These are phyloP conservation scores for Cyrtodaria siliqua DNA, from an alignment of 2,888 invertebrate genomes.

Conservation along the genomic window DNA sequence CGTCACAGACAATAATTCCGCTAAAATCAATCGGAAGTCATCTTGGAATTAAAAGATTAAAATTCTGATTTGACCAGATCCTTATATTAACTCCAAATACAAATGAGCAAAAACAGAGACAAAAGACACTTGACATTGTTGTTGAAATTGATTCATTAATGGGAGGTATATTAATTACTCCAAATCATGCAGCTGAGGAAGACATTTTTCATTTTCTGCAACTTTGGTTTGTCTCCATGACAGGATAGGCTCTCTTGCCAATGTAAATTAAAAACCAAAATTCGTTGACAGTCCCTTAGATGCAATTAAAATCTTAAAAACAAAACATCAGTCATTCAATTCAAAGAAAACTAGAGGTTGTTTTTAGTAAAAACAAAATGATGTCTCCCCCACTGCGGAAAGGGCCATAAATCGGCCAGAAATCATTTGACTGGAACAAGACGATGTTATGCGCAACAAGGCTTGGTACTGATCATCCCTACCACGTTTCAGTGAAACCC, in stretches of 20 bases:
- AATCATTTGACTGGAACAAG: too few species aligned
- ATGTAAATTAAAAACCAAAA: not conserved
- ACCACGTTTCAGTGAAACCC: too few species aligned
- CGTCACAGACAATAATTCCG: not conserved
- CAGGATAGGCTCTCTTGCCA: not conserved
- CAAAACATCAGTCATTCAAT: too few species aligned
- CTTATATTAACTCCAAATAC: not conserved
- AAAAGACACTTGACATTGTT: not conserved
- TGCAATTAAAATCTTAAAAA: too few species aligned
- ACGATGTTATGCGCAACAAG: too few species aligned
- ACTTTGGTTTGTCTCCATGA: not conserved
- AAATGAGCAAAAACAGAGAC: not conserved
- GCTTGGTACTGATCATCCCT: too few species aligned
- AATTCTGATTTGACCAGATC: not conserved
- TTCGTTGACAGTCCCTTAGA: too few species aligned
- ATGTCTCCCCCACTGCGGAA: too few species aligned
- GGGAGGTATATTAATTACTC: not conserved
- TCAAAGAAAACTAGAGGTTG: too few species aligned
- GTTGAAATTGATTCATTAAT: too few species aligned
- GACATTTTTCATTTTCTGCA: not conserved
- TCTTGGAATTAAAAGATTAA: slow-evolving; percentile 9
- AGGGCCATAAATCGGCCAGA: too few species aligned
- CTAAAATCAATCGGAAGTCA: not conserved
- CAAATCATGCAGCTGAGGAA: not conserved
- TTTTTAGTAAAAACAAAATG: too few species aligned